Percentiles rank a stretch among this genome's conserved stretches.
Conservation (phyloP, 2,797 vertebrate species). For the Chromis chromis region DNA sequence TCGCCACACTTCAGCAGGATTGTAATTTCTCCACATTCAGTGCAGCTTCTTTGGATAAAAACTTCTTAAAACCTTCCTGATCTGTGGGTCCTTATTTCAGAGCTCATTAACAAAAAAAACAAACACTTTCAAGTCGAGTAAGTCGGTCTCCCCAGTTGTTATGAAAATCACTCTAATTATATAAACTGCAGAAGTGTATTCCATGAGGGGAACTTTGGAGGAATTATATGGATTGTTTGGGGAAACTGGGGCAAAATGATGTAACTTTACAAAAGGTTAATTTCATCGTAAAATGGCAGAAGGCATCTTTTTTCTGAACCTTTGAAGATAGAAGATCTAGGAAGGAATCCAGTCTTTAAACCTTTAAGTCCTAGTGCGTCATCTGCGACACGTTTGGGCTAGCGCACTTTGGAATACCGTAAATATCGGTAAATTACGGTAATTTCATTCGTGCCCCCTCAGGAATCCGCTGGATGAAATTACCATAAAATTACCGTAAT, state of each 20-base stretch:
- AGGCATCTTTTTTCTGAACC: neutral
- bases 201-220: neutral
- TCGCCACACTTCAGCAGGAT: neutral
- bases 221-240: constrained; percentile 28
- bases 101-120: constrained; percentile 26
- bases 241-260: neutral
- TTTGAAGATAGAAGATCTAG: constrained; percentile 26
- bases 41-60: constrained; percentile 32
- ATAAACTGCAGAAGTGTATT: neutral
- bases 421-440: too few relatives aligned
- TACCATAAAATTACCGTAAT: too few relatives aligned
- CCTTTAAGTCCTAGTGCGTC: too few relatives aligned
- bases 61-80: neutral
- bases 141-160: neutral
- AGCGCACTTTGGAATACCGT: too few relatives aligned
- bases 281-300: neutral
- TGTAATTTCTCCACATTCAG: neutral
- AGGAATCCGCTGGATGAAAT: too few relatives aligned
- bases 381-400: too few relatives aligned
- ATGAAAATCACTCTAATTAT: constrained; percentile 14
- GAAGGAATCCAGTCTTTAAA: neutral
- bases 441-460: too few relatives aligned
- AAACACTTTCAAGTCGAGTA: constrained; percentile 24
- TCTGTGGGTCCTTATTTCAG: constrained; percentile 25
- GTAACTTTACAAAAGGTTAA: constrained; percentile 1